These are phyloP conservation scores for Patella pellucida DNA, from an alignment of 2,888 invertebrate genomes.

Conservation along the genomic window DNA sequence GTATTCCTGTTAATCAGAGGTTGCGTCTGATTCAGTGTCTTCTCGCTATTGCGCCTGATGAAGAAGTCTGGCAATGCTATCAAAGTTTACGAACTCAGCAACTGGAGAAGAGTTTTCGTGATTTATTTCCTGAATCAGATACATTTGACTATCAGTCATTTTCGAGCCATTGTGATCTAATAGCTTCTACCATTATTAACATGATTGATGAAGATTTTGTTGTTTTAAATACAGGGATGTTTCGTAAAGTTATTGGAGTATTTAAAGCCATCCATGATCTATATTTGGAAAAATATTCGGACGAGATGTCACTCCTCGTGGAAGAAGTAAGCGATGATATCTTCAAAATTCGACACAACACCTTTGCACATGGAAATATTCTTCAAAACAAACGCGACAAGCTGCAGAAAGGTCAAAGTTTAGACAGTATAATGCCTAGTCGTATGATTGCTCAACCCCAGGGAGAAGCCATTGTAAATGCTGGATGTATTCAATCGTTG, in stretches of 20 bases:
- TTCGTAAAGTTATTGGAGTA: conserved; percentile 56
- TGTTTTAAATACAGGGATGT: conserved; percentile 60
- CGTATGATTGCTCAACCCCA: conserved; percentile 17
- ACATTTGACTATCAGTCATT: conserved; percentile 49
- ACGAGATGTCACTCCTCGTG: conserved; percentile 61
- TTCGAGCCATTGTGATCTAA: conserved; percentile 51
- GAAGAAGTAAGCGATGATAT: conserved; percentile 64
- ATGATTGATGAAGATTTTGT: conserved; percentile 68
- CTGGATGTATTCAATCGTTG: conserved; percentile 49
- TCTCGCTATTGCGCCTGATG: conserved; percentile 55
- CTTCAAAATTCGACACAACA: conserved; percentile 31
- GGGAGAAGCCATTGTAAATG: neutral
- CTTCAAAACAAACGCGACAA: neutral
- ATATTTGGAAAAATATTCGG: conserved; percentile 64
- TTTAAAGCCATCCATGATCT: conserved; percentile 62
- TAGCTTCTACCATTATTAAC: conserved; percentile 50
- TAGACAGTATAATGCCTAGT: conserved; percentile 46
- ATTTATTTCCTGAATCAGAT: conserved; percentile 49
- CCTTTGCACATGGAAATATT: neutral
- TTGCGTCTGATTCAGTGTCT: conserved; percentile 62
- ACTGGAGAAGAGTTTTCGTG: conserved; percentile 53
- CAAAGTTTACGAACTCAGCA: conserved; percentile 57
- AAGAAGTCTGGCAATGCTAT: conserved; percentile 59
- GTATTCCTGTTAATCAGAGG: conserved; percentile 48
- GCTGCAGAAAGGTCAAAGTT: conserved; percentile 37